These are phyloP conservation scores for Turritopsis rubra DNA, from an alignment of 30 jellyfish, hydroid and myxozoan genomes.

Conservation along the genomic window DNA sequence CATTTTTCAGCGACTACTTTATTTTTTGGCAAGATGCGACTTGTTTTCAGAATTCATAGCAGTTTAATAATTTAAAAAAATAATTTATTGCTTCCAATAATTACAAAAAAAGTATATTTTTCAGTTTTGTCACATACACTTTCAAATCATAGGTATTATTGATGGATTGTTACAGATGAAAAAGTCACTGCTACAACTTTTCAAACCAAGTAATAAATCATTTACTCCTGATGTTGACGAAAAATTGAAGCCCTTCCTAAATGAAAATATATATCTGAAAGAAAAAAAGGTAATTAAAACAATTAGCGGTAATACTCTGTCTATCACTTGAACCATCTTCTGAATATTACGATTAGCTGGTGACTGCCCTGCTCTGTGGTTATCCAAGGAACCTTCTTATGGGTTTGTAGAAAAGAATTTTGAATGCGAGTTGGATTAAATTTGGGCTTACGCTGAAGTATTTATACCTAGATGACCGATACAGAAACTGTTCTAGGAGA, in stretches of 20 bases:
- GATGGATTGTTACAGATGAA: neutral
- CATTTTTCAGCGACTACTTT: neutral
- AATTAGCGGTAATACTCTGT: too few relatives aligned
- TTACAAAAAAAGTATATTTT: too few relatives aligned
- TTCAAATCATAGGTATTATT: neutral
- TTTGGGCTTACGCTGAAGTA: neutral
- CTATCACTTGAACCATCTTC: too few relatives aligned
- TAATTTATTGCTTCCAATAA: too few relatives aligned
- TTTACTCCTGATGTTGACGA: neutral
- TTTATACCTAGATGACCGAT: neutral
- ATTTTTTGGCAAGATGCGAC: too few relatives aligned
- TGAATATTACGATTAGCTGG: too few relatives aligned
- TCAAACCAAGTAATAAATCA: neutral
- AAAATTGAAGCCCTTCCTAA: neutral
- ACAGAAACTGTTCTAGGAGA: neutral
- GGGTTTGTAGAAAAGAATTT: too few relatives aligned
- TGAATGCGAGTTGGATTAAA: neutral
- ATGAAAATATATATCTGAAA: neutral
- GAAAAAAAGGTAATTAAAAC: neutral
- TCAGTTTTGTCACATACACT: neutral
- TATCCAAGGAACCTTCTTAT: too few relatives aligned
- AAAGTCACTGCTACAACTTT: neutral
- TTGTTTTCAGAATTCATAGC: too few relatives aligned
- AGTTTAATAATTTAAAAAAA: too few relatives aligned
- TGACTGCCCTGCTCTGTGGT: too few relatives aligned